These are phyloP conservation scores for Globodera rostochiensis DNA, from an alignment of 1,140 invertebrate species.

Conservation along the genomic window DNA sequence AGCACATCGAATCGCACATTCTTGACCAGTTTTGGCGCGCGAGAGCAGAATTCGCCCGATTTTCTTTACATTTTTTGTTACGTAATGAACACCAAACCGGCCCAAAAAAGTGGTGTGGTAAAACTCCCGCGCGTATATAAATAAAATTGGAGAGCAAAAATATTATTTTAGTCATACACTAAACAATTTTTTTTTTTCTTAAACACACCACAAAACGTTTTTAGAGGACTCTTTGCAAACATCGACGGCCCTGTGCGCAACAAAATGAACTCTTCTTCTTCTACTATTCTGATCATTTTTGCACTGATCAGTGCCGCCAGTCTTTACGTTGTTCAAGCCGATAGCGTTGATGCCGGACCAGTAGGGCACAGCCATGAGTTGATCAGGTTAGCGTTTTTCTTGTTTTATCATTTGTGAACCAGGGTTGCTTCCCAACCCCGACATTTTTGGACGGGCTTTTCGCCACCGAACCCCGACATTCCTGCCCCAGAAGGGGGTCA, in stretches of 20 bases:
- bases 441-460: too few relatives aligned
- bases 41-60: too few relatives aligned
- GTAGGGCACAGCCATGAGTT: background rate
- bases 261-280: background rate
- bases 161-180: too few relatives aligned
- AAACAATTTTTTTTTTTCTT: too few relatives aligned
- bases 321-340: background rate
- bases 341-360: background rate
- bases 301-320: background rate
- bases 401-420: too few relatives aligned
- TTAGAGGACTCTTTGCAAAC: too few relatives aligned
- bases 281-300: background rate
- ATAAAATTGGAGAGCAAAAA: background rate
- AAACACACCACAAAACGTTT: too few relatives aligned
- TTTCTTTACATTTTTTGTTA: background rate
- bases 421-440: too few relatives aligned
- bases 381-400: background rate
- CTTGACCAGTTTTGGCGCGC: too few relatives aligned
- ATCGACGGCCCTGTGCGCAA: background rate
- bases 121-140: background rate
- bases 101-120: background rate
- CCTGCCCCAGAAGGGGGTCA: too few relatives aligned
- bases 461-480: too few relatives aligned
- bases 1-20: too few relatives aligned
- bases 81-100: background rate